These are phyloP conservation scores for Apamea monoglypha DNA, from an alignment of 2,888 invertebrate species.

Conservation along the genomic window DNA sequence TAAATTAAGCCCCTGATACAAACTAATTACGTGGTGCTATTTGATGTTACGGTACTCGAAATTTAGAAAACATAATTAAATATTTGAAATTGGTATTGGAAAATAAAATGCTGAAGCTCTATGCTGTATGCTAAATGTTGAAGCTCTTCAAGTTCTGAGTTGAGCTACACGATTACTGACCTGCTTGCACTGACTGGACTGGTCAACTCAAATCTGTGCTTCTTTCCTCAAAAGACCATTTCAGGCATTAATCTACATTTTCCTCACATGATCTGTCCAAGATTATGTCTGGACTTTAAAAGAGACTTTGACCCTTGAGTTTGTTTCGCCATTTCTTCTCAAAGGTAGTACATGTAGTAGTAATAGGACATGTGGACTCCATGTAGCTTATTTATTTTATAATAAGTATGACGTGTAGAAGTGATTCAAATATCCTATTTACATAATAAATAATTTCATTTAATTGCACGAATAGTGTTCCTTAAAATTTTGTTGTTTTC, in stretches of 20 bases:
- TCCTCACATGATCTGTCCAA: neutral
- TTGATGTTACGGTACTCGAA: slow-evolving; percentile 12
- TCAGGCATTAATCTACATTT: neutral
- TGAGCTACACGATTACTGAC: neutral
- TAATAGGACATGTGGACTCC: neutral
- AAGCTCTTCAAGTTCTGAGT: neutral
- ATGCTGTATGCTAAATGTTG: too few relatives aligned
- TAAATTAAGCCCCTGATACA: slow-evolving; percentile 35
- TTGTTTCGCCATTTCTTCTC: neutral
- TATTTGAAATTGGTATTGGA: slow-evolving; percentile 2
- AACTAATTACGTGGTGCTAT: slow-evolving; percentile 37
- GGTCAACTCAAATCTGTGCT: neutral
- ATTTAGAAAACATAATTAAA: slow-evolving; percentile 21
- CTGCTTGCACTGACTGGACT: neutral
- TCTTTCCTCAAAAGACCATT: too few relatives aligned
- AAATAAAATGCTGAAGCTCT: slow-evolving; percentile 12
- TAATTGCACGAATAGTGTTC: neutral
- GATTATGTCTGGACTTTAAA: neutral
- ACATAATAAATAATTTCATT: too few relatives aligned
- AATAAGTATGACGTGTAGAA: neutral
- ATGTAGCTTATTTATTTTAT: neutral
- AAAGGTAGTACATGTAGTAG: neutral
- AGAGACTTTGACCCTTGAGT: neutral
- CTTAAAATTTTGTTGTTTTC: neutral
- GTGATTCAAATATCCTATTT: too few relatives aligned